Conservation (phyloP, 2,797 vertebrate species). For the Taeniopygia guttata region DNA sequence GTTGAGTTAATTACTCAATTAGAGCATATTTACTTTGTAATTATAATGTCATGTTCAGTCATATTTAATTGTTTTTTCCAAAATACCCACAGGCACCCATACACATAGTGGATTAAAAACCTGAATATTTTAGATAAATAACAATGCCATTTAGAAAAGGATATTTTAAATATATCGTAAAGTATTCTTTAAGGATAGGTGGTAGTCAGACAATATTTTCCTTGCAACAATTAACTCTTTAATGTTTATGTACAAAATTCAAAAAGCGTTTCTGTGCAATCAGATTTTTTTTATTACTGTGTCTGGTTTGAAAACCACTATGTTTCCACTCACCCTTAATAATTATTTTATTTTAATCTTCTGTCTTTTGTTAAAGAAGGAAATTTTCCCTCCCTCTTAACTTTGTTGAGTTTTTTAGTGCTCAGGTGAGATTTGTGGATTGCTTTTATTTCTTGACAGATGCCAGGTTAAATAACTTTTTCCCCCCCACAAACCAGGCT, state of each 20-base stretch:
- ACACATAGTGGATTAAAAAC: slow-evolving; percentile 4
- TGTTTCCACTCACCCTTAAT: not conserved
- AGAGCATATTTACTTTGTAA: slow-evolving; percentile 70
- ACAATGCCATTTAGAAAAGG: not conserved
- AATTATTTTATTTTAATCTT: not conserved
- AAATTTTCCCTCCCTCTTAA: not conserved
- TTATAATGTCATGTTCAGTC: slow-evolving; percentile 66
- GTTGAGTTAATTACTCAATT: slow-evolving; percentile 74
- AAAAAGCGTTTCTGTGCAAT: not conserved
- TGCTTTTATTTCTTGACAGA: not conserved
- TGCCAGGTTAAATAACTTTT: not conserved
- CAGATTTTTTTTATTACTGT: not conserved
- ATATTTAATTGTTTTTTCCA: slow-evolving; percentile 65
- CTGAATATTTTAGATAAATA: slow-evolving; percentile 10
- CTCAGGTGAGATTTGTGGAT: not conserved
- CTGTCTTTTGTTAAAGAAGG: not conserved
- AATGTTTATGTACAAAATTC: not conserved
- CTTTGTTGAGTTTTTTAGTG: not conserved
- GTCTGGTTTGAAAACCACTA: not conserved
- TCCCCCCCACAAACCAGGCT: not conserved
- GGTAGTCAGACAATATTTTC: not conserved
- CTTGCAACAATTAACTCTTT: not conserved
- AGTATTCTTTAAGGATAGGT: not conserved
- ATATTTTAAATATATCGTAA: not conserved
- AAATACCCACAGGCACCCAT: slow-evolving; percentile 53